These are phyloP conservation scores for Drosophila multiciliata DNA, from an alignment of 2,888 invertebrate genomes.

Conservation along the genomic window DNA sequence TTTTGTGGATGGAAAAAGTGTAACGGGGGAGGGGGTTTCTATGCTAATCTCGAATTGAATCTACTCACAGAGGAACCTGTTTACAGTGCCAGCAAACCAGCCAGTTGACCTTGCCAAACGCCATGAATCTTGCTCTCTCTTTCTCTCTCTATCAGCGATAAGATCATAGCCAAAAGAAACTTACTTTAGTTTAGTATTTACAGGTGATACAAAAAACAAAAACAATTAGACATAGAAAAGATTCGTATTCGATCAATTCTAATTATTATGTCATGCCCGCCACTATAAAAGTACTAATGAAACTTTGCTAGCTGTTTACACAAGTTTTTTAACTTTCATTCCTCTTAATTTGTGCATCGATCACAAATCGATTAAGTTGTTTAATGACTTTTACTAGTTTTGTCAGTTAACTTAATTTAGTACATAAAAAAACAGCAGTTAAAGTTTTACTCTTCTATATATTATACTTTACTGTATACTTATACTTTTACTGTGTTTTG, in stretches of 20 bases:
- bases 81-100: conserved; percentile 23
- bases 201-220: background rate
- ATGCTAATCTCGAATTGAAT: conserved; percentile 63
- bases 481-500: background rate
- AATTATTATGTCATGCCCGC: conserved; percentile 2
- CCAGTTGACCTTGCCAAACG: conserved; percentile 43
- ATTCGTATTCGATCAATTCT: conserved; percentile 11
- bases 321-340: conserved; percentile 1
- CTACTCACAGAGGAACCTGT: conserved; percentile 66
- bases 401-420: conserved; percentile 8
- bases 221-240: conserved; percentile 1
- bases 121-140: background rate
- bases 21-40: conserved; percentile 1
- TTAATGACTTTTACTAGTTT: background rate
- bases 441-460: background rate
- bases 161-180: conserved; percentile 35
- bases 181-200: conserved; percentile 5
- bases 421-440: background rate
- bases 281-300: background rate
- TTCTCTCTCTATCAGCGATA: background rate
- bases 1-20: background rate
- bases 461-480: background rate
- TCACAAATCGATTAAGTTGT: conserved; percentile 3
- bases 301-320: background rate
- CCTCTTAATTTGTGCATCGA: conserved; percentile 7